Conservation (phyloP, 1,140 invertebrate species). For the Bradysia coprophila region DNA sequence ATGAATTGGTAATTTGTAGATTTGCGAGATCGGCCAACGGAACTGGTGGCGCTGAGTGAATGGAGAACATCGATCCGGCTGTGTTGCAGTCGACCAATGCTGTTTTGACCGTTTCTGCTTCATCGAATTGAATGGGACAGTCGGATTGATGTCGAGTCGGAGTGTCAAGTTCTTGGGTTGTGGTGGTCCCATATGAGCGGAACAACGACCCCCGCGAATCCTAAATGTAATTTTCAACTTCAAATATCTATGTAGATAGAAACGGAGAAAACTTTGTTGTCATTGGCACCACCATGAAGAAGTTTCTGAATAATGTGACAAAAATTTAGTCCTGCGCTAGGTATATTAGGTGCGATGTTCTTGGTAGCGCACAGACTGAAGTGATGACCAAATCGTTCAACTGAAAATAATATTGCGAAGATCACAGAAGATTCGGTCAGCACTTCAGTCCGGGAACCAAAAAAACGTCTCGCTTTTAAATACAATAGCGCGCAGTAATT, state of each 20-base stretch:
- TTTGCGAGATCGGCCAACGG: slow-evolving; percentile 15
- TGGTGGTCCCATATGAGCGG: slow-evolving; percentile 22
- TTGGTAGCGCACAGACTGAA: too few relatives aligned
- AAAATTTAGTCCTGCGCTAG: too few relatives aligned
- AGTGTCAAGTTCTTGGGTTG: slow-evolving; percentile 24
- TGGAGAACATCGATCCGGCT: slow-evolving; percentile 31
- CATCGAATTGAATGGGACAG: slow-evolving; percentile 17
- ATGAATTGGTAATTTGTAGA: neutral
- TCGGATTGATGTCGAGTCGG: slow-evolving; percentile 23
- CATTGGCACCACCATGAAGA: too few relatives aligned
- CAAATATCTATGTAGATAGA: slow-evolving; percentile 3
- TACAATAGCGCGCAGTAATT: too few relatives aligned
- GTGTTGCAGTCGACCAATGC: slow-evolving; percentile 11
- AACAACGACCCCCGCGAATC: slow-evolving; percentile 29
- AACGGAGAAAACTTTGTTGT: neutral
- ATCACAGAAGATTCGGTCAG: too few relatives aligned
- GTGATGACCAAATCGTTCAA: too few relatives aligned
- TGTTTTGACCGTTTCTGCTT: slow-evolving; percentile 7
- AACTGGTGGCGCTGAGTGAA: slow-evolving; percentile 31
- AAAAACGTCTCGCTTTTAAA: too few relatives aligned
- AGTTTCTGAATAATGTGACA: too few relatives aligned
- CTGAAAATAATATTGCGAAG: too few relatives aligned
- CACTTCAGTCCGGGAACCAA: too few relatives aligned
- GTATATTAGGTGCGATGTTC: too few relatives aligned
- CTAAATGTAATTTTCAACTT: slow-evolving; percentile 7